Percentiles rank a stretch among this genome's conserved stretches.
phyloP scores from a whole-genome alignment of 92 coral and sea anemone species.

The Palythoa grandis region DNA sequence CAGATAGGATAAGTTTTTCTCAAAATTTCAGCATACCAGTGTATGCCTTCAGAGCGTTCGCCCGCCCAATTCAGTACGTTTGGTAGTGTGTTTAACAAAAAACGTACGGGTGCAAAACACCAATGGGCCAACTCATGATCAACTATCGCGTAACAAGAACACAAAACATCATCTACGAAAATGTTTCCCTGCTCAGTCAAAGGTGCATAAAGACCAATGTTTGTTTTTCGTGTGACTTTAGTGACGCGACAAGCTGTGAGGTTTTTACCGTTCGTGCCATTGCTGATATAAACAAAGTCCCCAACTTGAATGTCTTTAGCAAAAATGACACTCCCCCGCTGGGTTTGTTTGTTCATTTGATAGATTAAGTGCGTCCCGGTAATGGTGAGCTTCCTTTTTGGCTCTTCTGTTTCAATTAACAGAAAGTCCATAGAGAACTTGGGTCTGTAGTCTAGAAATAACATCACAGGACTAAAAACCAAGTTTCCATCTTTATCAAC shows the following conservation, averaged over 20 bases:
- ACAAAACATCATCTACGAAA: slow-evolving; percentile 75
- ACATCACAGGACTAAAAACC: slow-evolving; percentile 76
- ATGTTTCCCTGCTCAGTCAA: slow-evolving; percentile 94
- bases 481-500: slow-evolving; percentile 65
- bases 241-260: slow-evolving; percentile 76
- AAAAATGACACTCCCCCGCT: slow-evolving; percentile 60
- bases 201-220: slow-evolving; percentile 86
- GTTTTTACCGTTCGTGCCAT: slow-evolving; percentile 42
- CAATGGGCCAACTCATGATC: slow-evolving; percentile 75
- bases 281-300: slow-evolving; percentile 75
- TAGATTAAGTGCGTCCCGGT: slow-evolving; percentile 92
- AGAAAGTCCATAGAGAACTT: slow-evolving; percentile 53
- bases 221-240: slow-evolving; percentile 33
- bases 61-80: slow-evolving; percentile 50
- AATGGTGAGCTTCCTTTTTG: slow-evolving; percentile 69
- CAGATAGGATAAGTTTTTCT: slow-evolving; percentile 25
- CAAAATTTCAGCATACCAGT: slow-evolving; percentile 82
- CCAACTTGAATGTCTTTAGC: slow-evolving; percentile 77
- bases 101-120: slow-evolving; percentile 82
- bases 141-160: slow-evolving; percentile 89
- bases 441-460: slow-evolving; percentile 87
- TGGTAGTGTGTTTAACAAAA: slow-evolving; percentile 65
- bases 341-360: slow-evolving; percentile 80
- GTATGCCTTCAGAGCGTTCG: slow-evolving; percentile 66
- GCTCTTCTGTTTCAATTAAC: slow-evolving; percentile 69